Evolutionary conservation across 30 jellyfish, hydroid and myxozoan genomes (phyloP).

Genomic region (Rhopilema esculentum): DNA sequence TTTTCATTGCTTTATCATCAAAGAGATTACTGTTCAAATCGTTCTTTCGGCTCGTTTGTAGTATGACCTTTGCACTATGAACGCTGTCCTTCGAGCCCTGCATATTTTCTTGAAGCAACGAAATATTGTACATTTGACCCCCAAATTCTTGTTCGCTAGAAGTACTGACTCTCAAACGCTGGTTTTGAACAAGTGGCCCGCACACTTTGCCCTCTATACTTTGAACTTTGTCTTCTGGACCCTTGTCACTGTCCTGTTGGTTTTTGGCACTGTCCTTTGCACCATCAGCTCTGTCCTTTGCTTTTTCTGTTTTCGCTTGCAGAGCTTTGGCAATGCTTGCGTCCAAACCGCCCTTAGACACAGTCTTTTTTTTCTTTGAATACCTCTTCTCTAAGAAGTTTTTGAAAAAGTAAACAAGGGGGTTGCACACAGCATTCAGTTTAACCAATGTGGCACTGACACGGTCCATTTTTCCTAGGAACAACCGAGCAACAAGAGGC

Average conservation of each 20-base stretch:
- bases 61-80: no score
- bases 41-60: no score
- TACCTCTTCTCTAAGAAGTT: constrained; percentile 32
- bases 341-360: not conserved
- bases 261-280: not conserved
- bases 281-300: not conserved
- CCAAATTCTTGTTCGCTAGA: no score
- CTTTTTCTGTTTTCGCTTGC: not conserved
- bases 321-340: not conserved
- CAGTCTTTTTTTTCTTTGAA: not conserved
- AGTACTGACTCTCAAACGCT: no score
- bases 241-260: not conserved
- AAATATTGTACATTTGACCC: no score
- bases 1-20: no score
- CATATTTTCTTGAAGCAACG: no score
- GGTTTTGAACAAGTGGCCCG: no score
- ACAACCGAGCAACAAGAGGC: constrained; percentile 10
- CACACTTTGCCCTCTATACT: no score
- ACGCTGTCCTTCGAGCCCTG: no score
- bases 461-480: not conserved
- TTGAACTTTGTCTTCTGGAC: not conserved
- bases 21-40: no score
- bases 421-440: constrained; percentile 14
- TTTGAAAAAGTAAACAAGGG: constrained; percentile 53
- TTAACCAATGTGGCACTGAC: constrained; percentile 1